Evolutionary conservation across 2,888 invertebrate species (phyloP), one percentile per base, ranked within the genome.

Genomic region (Zygothrica quintamaculata): DNA sequence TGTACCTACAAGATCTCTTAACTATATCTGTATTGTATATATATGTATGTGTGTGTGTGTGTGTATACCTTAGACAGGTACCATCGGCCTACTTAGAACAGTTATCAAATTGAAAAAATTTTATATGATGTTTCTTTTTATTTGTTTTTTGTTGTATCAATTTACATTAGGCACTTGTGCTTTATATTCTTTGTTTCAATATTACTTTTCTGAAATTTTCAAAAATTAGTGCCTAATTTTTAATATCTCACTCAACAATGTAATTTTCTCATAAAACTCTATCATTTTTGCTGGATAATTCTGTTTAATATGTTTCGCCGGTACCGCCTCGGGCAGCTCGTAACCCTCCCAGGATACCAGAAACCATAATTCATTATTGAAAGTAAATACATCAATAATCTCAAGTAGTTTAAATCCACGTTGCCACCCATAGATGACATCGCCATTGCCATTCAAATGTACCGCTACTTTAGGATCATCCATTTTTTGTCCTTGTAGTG

Each of bases 291-390:
- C 13, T 0, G 31, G n/a, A 16, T 22, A 44, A 16, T 52, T 25
- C 6, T 3, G 12, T 5, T 22, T 47, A 8, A 55, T 15, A 2
- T 29, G 12, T 0, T 3, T 6, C 1, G 47, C 9, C 3, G 44
- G 58, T 4, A 58, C 58, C 1, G 52, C 31, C 25, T 58, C 58
- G 7, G 25, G 39, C n/a, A 31, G 1, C 1, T 44, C 39, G 44
- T 52, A 58, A 2, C 44, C 44, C 16, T 58, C 52, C 58, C 58
- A 58, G 9, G 5, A 12, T 3, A 58, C 39, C 3, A 58, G 52
- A 1, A 58, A 15, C 52, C 52, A 58, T 6, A 11, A 12, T 8
- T 25, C 25, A 1, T 34, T 15, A 1, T 44, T 39, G 31, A 52
- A 52, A 1, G 7, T 6, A 3, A 58, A 52, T 8, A 6, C 39